Evolutionary conservation across 1,140 invertebrate species (phyloP), one percentile per base, ranked within the genome.

Genomic region (Bicyclus anynana): DNA sequence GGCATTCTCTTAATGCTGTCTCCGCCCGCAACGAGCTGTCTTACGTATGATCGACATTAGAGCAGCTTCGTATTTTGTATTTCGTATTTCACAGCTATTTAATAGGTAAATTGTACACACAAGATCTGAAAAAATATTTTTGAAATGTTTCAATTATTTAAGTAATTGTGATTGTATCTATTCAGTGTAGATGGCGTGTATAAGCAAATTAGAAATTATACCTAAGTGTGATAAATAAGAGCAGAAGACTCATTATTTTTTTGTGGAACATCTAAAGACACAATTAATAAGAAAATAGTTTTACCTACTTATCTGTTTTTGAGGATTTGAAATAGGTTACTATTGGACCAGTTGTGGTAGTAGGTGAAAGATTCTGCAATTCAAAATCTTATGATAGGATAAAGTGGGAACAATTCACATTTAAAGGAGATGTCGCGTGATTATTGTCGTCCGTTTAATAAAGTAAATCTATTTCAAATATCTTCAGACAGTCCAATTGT

Each of bases 1-100:
- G 84, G 91, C 91, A 82, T 92, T 92, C 84, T 91, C 91, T 90
- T 92, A 92, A 91, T 89, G 78, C 77, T 80, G 79, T 71, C 79
- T 58, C 61, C 61, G 56, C 67, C 59, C 65, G 65, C 74, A 63
- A 60, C 67, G 46, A 68, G 69, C 64, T 63, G 72, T 77, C 78
- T 81, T 53, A 59, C 68, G 67, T 70, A n/a, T n/a, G n/a, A n/a
- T 33, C 14, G 18, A 33, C 29, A 47, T 72, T 69, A 65, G 59
- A 76, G 64, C 69, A 62, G 67, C 59, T 76, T 71, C 68, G 67
- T 68, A 69, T 73, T 73, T 75, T 73, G 60, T 75, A 76, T 65
- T 57, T 67, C 67, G 68, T 69, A 72, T 69, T 65, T 65, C 74
- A 73, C 72, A 60, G 69, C 67, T 71, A 65, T 69, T 54, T 65